Evolutionary conservation across 2,797 vertebrate species (phyloP).

Genomic region (Aphelocoma californica): DNA sequence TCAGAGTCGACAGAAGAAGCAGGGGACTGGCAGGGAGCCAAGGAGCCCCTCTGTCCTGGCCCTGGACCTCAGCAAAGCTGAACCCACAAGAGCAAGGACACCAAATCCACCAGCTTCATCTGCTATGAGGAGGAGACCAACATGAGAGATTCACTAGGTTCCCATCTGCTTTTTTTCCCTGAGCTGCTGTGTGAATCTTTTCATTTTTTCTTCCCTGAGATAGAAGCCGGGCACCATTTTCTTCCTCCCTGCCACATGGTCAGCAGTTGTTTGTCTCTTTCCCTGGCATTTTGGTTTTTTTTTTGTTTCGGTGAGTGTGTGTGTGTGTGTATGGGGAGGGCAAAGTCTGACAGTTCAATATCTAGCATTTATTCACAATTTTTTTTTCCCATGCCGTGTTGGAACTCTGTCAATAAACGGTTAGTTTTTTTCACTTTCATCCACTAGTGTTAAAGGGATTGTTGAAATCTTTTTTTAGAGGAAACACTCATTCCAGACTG

Average conservation of each 20-base stretch:
- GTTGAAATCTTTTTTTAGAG: not conserved
- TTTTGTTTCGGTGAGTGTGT: not conserved
- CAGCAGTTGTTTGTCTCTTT: not conserved
- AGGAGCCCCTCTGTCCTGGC: not conserved
- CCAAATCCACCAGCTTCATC: not conserved
- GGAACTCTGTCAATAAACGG: not conserved
- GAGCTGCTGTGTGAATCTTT: not conserved
- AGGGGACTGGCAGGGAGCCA: not conserved
- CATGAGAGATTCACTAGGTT: not conserved
- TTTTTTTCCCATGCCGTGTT: fast-evolving
- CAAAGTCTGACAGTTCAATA: not conserved
- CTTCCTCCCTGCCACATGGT: not conserved
- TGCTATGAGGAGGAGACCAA: not conserved
- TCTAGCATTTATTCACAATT: not conserved
- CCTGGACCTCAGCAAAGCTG: not conserved
- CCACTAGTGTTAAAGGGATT: not conserved
- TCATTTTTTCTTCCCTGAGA: not conserved
- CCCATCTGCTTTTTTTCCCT: not conserved
- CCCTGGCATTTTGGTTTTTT: not conserved
- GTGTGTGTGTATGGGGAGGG: not conserved
- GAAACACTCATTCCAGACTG: not conserved
- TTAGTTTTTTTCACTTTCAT: not conserved
- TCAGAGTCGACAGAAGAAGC: not conserved
- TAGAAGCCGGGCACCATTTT: not conserved
- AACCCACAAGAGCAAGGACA: not conserved